Evolutionary conservation across 2,888 invertebrate species (phyloP), one percentile per base, ranked within the genome.

Genomic region (Athalia circularis): DNA sequence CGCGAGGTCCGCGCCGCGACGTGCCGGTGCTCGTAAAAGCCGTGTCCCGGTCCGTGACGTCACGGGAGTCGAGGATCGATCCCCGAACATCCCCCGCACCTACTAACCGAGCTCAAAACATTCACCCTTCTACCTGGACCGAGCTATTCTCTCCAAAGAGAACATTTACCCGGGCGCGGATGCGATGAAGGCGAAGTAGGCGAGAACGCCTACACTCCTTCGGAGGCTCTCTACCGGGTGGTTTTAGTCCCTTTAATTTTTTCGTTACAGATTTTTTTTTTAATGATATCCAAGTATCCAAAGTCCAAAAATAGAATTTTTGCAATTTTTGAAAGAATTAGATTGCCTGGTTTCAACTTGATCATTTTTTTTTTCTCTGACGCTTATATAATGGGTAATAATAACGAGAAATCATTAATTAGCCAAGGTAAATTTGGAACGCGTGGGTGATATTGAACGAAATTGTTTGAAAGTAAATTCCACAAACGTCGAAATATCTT

Each of bases 51-150:
- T 85, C 85, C 80, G 86, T 87, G 88, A 89, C 89, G 89, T 88
- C 88, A 89, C 88, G 86, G 88, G 88, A 87, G 86, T 87, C 86
- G 87, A 87, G 87, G 87, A 89, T 88, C 89, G 89, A 89, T 88
- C 87, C 86, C 87, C 86, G 86, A 86, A 87, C 87, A 83, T 81
- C 80, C 82, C 29, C 70, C 81, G 45, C 48, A 15, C 61, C 48
- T 70, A 74, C 68, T 54, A 72, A 65, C 78, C 52, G 57, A 74
- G 54, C 78, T 5, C 68, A 43, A 62, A 64, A 78, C 78, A 70
- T 78, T 43, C 67, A 57, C 76, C 65, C 52, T 43, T 80, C 82
- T 78, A 78, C 80, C 79, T 77, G 77, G 80, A 78, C 80, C 78
- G 80, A 79, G 65, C 81, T 87, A 88, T 86, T 87, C 85, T 76